These are phyloP conservation scores for Drosophila neutralis DNA, from an alignment of 2,888 invertebrate genomes.

Conservation along the genomic window DNA sequence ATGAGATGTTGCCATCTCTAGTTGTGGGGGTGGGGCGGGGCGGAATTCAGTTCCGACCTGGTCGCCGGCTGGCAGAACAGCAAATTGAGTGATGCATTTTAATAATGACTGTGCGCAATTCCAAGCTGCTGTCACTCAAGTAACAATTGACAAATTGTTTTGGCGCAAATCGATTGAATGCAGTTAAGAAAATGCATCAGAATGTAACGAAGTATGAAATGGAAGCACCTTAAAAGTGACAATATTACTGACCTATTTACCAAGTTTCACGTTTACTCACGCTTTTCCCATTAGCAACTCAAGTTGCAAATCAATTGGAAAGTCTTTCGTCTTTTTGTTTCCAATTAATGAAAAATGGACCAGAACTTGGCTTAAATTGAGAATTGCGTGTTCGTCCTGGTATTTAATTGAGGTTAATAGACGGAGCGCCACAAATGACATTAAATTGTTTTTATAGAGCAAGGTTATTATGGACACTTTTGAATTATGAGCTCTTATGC, in stretches of 20 bases:
- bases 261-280: slow-evolving; percentile 2
- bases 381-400: slow-evolving; percentile 55
- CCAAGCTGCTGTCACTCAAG: slow-evolving; percentile 10
- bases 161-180: slow-evolving; percentile 9
- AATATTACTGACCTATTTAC: slow-evolving; percentile 43
- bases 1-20: background rate
- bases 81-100: slow-evolving; percentile 29
- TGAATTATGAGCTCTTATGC: slow-evolving; percentile 52
- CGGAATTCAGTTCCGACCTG: slow-evolving; percentile 17
- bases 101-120: slow-evolving; percentile 37
- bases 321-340: slow-evolving; percentile 26
- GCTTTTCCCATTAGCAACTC: slow-evolving; percentile 1
- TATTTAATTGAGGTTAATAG: slow-evolving; percentile 65
- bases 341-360: slow-evolving; percentile 35
- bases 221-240: background rate
- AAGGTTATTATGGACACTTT: slow-evolving; percentile 57
- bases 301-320: slow-evolving; percentile 41
- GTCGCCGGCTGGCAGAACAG: slow-evolving; percentile 25
- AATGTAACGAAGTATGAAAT: background rate
- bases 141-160: slow-evolving; percentile 30
- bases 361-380: slow-evolving; percentile 1
- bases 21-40: background rate
- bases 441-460: slow-evolving; percentile 70
- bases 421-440: slow-evolving; percentile 46
- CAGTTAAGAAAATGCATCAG: slow-evolving; percentile 4